Conservation (phyloP, 1,140 invertebrate genomes). For the honey bee (Apis mellifera) region DNA sequence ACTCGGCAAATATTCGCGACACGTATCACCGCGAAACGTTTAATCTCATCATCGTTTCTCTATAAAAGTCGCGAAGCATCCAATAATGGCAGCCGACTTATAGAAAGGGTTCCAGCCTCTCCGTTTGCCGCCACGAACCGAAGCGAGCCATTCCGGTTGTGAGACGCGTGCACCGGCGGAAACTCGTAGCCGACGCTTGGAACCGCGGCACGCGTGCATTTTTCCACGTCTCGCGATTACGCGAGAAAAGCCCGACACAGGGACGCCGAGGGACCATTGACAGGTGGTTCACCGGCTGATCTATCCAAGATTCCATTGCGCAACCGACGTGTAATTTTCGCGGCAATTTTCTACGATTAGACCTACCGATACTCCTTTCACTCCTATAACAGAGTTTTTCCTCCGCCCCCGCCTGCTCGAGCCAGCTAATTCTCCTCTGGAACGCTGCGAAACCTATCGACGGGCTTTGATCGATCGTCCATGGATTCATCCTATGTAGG, state of each 20-base stretch:
- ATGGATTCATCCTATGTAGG: not conserved
- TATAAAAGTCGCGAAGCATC: not conserved
- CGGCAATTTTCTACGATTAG: constrained; percentile 64
- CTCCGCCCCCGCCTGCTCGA: not conserved
- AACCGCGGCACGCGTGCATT: constrained; percentile 37
- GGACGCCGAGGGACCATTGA: constrained; percentile 25
- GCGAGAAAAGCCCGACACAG: constrained; percentile 12
- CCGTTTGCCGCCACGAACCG: not conserved
- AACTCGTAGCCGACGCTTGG: constrained; percentile 4
- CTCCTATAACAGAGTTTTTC: constrained; percentile 27
- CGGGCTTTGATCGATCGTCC: constrained; percentile 7
- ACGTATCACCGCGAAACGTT: not conserved
- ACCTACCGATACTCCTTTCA: constrained; percentile 59
- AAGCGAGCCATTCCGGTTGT: not conserved
- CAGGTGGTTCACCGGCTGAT: constrained; percentile 50
- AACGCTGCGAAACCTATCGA: constrained; percentile 25
- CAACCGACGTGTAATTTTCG: constrained; percentile 60
- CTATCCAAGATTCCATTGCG: constrained; percentile 52
- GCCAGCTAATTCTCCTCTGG: constrained; percentile 25
- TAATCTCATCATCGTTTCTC: not conserved
- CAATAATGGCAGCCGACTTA: not conserved
- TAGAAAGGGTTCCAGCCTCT: not conserved
- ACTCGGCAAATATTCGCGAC: not conserved
- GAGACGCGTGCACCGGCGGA: constrained; percentile 5
- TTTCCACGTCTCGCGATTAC: constrained; percentile 43